A percentile compares a stretch with the other conserved stretches of the same genome.
Evolutionary conservation across 37 sponge, comb jelly and placozoan genomes (phyloP).

Genomic region (Cladorhizidae sp.): DNA sequence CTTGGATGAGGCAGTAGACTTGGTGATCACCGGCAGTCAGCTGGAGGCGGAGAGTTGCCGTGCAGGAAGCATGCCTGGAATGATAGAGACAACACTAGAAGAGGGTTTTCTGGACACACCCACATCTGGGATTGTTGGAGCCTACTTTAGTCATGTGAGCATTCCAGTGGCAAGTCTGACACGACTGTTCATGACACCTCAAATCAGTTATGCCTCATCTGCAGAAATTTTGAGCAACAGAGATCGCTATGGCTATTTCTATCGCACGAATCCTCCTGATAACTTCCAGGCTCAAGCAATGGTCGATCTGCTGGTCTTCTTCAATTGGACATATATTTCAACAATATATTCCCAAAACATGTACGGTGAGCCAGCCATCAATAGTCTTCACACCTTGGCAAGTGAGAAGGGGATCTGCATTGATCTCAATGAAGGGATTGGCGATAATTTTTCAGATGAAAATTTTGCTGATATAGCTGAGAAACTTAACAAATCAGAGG

Average conservation of each 20-base stretch:
- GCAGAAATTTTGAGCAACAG: slow-evolving; percentile 74
- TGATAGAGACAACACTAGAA: too few species aligned
- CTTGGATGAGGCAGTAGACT: slow-evolving; percentile 70
- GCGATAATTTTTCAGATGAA: not conserved
- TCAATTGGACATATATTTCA: slow-evolving; percentile 71
- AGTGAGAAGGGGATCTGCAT: slow-evolving; percentile 49
- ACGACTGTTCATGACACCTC: slow-evolving; percentile 72
- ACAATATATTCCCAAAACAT: slow-evolving; percentile 49
- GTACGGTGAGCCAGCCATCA: slow-evolving; percentile 67
- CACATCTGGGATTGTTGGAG: slow-evolving; percentile 76
- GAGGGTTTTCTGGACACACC: slow-evolving; percentile 2
- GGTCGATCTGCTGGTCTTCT: too few species aligned
- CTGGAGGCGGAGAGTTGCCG: slow-evolving; percentile 41
- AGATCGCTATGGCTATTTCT: slow-evolving; percentile 75
- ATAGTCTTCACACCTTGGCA: slow-evolving; percentile 36
- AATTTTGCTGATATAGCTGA: slow-evolving; percentile 18
- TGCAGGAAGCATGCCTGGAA: not conserved
- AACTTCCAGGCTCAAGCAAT: slow-evolving; percentile 82
- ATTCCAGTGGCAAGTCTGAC: too few species aligned
- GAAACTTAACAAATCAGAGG: slow-evolving; percentile 13
- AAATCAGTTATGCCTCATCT: slow-evolving; percentile 86
- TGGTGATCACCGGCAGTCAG: slow-evolving; percentile 59
- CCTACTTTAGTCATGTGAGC: slow-evolving; percentile 63
- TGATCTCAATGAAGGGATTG: slow-evolving; percentile 43
- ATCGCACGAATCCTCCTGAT: slow-evolving; percentile 86